Evolutionary conservation across 1,140 invertebrate species (phyloP).

Genomic region (Zaprionus nigranus): DNA sequence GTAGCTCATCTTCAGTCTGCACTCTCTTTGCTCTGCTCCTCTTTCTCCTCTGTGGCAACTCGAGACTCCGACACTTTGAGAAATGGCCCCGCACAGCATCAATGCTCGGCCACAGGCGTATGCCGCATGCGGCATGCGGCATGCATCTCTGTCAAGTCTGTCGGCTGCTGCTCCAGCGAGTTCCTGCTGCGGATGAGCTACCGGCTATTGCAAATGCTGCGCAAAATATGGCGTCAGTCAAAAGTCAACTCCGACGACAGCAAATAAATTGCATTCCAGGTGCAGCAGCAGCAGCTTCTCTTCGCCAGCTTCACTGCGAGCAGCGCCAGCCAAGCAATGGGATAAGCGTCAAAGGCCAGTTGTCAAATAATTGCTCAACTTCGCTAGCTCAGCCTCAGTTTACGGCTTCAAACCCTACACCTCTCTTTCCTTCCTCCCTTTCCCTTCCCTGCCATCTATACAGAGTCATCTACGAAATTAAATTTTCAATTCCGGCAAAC

Average conservation of each 20-base stretch:
- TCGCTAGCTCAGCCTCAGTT: neutral
- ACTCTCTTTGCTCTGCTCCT: neutral
- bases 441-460: too few relatives aligned
- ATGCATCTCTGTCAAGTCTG: slow-evolving; percentile 34
- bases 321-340: neutral
- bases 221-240: slow-evolving; percentile 83
- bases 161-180: slow-evolving; percentile 34
- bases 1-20: slow-evolving; percentile 11
- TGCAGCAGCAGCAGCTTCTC: slow-evolving; percentile 3
- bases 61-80: slow-evolving; percentile 36
- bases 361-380: slow-evolving; percentile 41
- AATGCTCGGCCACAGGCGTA: slow-evolving; percentile 4
- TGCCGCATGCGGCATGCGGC: slow-evolving; percentile 23
- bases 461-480: slow-evolving; percentile 24
- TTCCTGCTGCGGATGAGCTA: slow-evolving; percentile 11
- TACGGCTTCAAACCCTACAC: neutral
- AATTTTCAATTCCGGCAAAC: slow-evolving; percentile 17
- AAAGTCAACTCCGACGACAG: slow-evolving; percentile 81
- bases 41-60: neutral
- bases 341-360: slow-evolving; percentile 17
- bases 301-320: neutral
- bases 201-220: slow-evolving; percentile 55
- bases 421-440: neutral
- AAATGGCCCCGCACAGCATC: slow-evolving; percentile 27
- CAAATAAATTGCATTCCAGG: slow-evolving; percentile 81